Base-by-base conservation (phyloP, 2,888 invertebrate species). In the Nemotelus pantherinus region DNA sequence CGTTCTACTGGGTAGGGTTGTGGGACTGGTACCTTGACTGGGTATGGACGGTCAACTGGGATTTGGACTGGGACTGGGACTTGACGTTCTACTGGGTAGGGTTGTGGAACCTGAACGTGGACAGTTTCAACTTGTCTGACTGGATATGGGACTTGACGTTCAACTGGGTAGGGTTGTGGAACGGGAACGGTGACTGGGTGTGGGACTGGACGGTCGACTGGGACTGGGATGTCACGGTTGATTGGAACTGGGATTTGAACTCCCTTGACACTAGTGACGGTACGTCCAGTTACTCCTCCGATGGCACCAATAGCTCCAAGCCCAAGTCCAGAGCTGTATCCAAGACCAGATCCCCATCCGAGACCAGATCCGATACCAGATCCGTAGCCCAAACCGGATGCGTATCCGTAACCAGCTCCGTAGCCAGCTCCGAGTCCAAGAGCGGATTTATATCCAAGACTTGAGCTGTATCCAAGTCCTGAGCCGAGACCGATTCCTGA, bases 1-100 rank as follows among this genome's bases (percentile, higher is more conserved):
- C 93, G 93, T 86, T 93, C 93, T 41, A 94, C 94, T 80, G 93
- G 93, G 88, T 94, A 94, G 82, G 94, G 94, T 83, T 93, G 93
- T 79, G 93, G 93, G 77, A 94, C 93, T 77, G 90, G 88, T 77
- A 94, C 93, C 88, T 94, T 93, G 82, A 94, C 93, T 84, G 94
- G 93, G 86, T 92, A 92, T 78, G 94, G 94, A 86, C 92, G 91
- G 86, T 93, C 93, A 81, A 93, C 93, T 83, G 91, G 92, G 76
- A 93, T 92, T 82, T 90, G 89, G 76, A 90, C 89, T 81, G 93
- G 93, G 83, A 91, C 91, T 64, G 72, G 78, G n/a, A 78, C 72
- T 77, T 78, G 91, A 76, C 92, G 89, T 68, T 90, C 89, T 86
- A 90, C 90, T 80, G 90, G 90, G 81, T 89, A 90, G 79, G 89